Evolutionary conservation across 2,113 vertebrate genomes (phyloP), one percentile per base, ranked within the genome.

Genomic region (Heterochromis multidens): DNA sequence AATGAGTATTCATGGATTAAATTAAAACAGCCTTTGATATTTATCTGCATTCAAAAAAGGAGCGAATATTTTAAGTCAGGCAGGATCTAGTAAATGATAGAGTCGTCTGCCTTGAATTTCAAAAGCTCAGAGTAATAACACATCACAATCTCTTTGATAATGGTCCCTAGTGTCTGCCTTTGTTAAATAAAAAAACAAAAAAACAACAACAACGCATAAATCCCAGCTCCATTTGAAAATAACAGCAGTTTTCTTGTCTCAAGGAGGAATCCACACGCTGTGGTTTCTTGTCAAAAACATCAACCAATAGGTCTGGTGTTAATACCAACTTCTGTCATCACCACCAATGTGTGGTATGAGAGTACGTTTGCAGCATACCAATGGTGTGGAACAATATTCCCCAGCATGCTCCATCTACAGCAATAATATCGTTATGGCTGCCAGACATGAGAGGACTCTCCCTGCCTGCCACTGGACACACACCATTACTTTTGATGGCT

Each of bases 401-500:
- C 85, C 89, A 89, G 88, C 91, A 91, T 25, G 90, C 91, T 88
- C 85, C 87, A 83, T 87, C 89, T 76, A 54, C 79, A 89, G 85
- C 91, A 87, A 82, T 88, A 88, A 88, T 86, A 90, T 87, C 65
- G 29, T 87, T 87, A 87, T 77, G 85, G 67, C 88, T 82, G 82
- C 90, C 88, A 87, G 88, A 92, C 87, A 90, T 80, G 87, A 85
- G 85, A 86, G 80, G 81, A 89, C 86, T 85, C 88, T 74, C 65
- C 86, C 80, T 31, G 81, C 79, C 86, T 58, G 79, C 80, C 76
- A 52, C 87, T 65, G 90, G 88, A 91, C 91, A 91, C 93, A 89
- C 91, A 80, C 88, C 91, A 94, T 94, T 94, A 94, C 85, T 82
- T 88, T 58, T 91, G 90, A 93, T 91, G 79, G 80, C 37, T 8